Base-by-base conservation (phyloP, 2,113 vertebrate species). In the Patagioenas fasciata region DNA sequence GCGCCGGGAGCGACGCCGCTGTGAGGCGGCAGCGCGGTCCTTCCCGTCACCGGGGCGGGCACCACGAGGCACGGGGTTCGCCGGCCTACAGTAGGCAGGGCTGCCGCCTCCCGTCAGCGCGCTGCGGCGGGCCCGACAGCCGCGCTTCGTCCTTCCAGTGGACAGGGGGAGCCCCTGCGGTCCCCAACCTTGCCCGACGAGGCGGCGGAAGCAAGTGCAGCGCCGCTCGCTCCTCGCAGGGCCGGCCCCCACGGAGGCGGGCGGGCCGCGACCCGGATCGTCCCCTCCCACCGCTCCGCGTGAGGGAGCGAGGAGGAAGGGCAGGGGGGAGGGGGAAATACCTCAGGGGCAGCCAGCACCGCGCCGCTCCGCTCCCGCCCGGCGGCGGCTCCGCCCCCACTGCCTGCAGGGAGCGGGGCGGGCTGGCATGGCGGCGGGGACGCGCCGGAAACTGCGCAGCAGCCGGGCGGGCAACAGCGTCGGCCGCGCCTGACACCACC, bases 191-290 rank as follows among this genome's bases (percentile, higher is more conserved):
- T 4, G 15, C 60, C 28, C 15, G 5, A 6, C 10, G 13, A 48
- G 50, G 19, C 25, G 24, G 26, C 31, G 6, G 23, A 38, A 7
- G 2, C 4, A 6, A 6, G 19, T 16, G 2, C 11, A 5, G 18
- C 15, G 6, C 66, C 50, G 6, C 31, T 11, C 11, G 3, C 26
- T 20, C 4, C 36, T 14, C 11, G 6, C 20, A 15, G 8, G 21
- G 21, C 38, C 56, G 4, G 50, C 34, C 64, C 31, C 32, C 3
- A 3, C 16, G 10, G 16, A 34, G 26, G 66, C 53, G 28, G 53
- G 32, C 31, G 7, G 62, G 12, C 26, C 4, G 6, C 20, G 3
- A 17, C 29, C 23, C 34, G 2, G 9, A 8, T 15, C 42, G 11
- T 20, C 12, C 77, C 94, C 80, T 62, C 80, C 94, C 85, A 69